phyloP scores from a whole-genome alignment of 2,888 invertebrate genomes.

The Eupithecia abbreviata region DNA sequence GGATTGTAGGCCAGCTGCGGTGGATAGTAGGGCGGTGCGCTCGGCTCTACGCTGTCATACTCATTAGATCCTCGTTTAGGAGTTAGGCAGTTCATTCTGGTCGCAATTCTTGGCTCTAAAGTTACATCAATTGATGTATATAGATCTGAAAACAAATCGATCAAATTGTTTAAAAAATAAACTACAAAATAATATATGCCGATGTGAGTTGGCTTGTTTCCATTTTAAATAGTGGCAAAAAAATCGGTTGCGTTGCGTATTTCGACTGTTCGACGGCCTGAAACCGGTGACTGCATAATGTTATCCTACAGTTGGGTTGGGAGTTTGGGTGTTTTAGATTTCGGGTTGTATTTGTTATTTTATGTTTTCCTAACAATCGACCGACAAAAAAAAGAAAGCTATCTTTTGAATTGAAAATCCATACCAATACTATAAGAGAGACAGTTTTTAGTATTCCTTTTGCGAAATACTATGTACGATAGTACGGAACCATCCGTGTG shows the following conservation, averaged over 20 bases:
- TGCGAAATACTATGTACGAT: too few species aligned
- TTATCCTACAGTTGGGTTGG: background rate
- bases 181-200: background rate
- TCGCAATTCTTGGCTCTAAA: conserved; percentile 3
- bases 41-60: conserved; percentile 60
- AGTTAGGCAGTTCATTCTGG: conserved; percentile 72
- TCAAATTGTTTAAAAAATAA: background rate
- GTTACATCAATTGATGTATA: background rate
- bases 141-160: conserved; percentile 7
- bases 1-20: conserved; percentile 76
- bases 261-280: background rate
- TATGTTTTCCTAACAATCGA: background rate
- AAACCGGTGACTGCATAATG: background rate
- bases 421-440: background rate
- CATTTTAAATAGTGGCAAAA: background rate
- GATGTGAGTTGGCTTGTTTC: background rate
- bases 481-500: too few species aligned
- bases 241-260: conserved; percentile 3
- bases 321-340: background rate
- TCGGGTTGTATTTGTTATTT: background rate
- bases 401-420: background rate
- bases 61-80: conserved; percentile 58
- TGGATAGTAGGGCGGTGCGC: conserved; percentile 66
- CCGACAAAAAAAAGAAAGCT: background rate
- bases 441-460: too few species aligned